Evolutionary conservation across 2,113 vertebrate species (phyloP), one percentile per base, ranked within the genome.

Genomic region (Vulpes vulpes): DNA sequence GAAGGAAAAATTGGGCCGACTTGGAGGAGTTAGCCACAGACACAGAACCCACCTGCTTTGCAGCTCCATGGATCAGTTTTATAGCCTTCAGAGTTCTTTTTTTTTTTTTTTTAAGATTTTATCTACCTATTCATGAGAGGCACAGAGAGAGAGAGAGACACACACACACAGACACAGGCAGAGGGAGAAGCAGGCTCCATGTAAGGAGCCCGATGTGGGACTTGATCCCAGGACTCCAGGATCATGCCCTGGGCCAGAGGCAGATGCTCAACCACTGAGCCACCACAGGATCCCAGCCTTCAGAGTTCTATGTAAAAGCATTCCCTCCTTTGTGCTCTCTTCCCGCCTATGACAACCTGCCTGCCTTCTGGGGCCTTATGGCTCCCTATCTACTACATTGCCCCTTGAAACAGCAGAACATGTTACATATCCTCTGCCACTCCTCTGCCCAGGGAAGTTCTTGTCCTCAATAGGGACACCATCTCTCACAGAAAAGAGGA

Each of bases 331-430:
- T n/a, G 6, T 64, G 69, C 62, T 35, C 64, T 20, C 14, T 62
- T 11, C 12, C 11, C 2, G 4, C 23, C 20, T 11, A 0, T 65
- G 49, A 69, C 22, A 79, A 14, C 25, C 27, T 38, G 3, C 9
- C 1, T 57, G 32, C 8, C 43, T 60, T 71, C 53, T 4, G 2
- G 0, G 17, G 2, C 0, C 3, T 7, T 8, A 12, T 11, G 53
- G 23, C 51, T 32, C 30, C 59, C 17, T 17, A 8, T 25, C 22
- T 55, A 22, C 15, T 7, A n/a, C 14, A 11, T 43, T 92, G 10
- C 3, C 14, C 27, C 5, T 12, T 35, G 57, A 43, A 53, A 43
- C 5, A 80, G 73, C 32, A 79, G 10, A 82, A 2, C 16, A 32
- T 15, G n/a, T 20, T 5, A 9, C 32, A 51, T 19, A 32, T 1